Conservation (phyloP, 1,140 invertebrate genomes). For the Zaprionus kolodkinae region DNA sequence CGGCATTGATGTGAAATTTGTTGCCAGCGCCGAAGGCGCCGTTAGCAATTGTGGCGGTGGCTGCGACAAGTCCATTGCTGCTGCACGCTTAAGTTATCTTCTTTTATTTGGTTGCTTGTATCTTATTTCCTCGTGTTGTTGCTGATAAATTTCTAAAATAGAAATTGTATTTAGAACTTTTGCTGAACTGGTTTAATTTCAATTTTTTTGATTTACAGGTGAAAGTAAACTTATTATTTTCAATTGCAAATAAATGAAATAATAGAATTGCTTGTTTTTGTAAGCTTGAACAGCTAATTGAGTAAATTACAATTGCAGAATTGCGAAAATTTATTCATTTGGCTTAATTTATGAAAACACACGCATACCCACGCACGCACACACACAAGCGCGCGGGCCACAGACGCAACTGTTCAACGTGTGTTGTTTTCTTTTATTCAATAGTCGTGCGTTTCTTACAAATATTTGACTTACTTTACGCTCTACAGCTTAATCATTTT, state of each 20-base stretch:
- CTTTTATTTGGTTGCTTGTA: conserved; percentile 12
- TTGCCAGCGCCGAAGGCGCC: conserved; percentile 76
- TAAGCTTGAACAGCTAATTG: not conserved
- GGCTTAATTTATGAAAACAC: conserved; percentile 15
- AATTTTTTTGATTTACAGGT: not conserved
- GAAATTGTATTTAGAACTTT: not conserved
- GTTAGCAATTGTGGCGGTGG: conserved; percentile 76
- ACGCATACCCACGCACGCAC: conserved; percentile 11
- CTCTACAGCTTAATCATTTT: conserved; percentile 27
- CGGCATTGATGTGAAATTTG: conserved; percentile 75
- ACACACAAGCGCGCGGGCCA: conserved; percentile 1
- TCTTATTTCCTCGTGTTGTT: conserved; percentile 24
- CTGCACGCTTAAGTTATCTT: not conserved
- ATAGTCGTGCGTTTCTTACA: not conserved
- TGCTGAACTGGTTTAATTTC: not conserved
- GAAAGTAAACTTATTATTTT: not conserved
- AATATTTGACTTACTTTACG: conserved; percentile 17
- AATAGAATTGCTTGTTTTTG: not conserved
- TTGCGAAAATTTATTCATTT: conserved; percentile 21
- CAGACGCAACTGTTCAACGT: conserved; percentile 12
- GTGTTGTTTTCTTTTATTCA: not conserved
- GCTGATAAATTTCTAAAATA: conserved; percentile 42
- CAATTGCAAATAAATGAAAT: not conserved
- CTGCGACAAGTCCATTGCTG: conserved; percentile 75
- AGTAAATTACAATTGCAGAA: not conserved